These are phyloP conservation scores for Limanda limanda DNA, from an alignment of 2,113 vertebrate genomes.

Conservation along the genomic window DNA sequence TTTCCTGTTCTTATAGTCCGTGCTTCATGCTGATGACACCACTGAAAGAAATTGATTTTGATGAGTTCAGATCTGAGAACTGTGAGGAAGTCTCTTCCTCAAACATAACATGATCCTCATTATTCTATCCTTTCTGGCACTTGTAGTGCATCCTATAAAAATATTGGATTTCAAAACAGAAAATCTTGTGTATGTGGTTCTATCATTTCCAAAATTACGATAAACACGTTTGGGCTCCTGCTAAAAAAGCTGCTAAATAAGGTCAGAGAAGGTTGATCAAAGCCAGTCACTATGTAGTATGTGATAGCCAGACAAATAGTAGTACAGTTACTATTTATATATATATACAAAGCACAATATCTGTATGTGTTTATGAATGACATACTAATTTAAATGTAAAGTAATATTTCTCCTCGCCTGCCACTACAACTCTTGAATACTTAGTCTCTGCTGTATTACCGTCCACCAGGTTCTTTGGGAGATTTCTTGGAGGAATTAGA, in stretches of 20 bases:
- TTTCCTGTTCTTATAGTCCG: constrained; percentile 21
- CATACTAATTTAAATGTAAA: no score
- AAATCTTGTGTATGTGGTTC: neutral
- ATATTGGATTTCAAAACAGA: no score
- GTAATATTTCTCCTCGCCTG: neutral
- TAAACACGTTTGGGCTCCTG: no score
- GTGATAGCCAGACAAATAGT: no score
- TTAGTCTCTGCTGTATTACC: neutral
- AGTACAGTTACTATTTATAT: no score
- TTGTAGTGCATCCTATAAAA: no score
- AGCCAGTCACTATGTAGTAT: no score
- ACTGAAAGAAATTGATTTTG: constrained; percentile 5
- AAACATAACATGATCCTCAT: constrained; percentile 7
- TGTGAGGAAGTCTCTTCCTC: constrained; percentile 17
- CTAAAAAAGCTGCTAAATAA: neutral
- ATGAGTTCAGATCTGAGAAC: neutral
- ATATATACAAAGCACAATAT: neutral
- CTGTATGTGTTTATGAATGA: neutral
- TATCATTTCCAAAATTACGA: neutral
- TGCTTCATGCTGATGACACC: constrained; percentile 7
- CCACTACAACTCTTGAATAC: neutral
- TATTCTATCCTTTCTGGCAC: no score
- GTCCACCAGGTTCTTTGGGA: no score
- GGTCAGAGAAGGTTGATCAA: no score
- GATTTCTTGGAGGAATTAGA: no score